phyloP scores from a whole-genome alignment of 92 coral and sea anemone species.

The Zoanthus solanderi region DNA sequence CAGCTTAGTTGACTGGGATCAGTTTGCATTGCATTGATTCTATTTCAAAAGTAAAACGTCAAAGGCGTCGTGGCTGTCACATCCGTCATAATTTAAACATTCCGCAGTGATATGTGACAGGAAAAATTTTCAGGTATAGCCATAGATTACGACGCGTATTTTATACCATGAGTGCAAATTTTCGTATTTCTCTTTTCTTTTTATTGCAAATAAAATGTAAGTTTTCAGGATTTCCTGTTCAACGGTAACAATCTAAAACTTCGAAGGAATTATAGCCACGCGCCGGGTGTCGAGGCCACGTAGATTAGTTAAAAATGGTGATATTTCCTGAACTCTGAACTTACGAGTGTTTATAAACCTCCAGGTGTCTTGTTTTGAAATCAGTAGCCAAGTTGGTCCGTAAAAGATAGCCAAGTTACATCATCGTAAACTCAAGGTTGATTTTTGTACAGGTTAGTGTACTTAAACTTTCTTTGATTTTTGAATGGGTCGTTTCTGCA shows the following conservation, averaged over 20 bases:
- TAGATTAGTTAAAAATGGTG: background rate
- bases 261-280: constrained; percentile 18
- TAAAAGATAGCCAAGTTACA: background rate
- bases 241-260: background rate
- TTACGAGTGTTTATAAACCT: constrained; percentile 11
- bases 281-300: background rate
- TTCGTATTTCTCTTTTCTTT: background rate
- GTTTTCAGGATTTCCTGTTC: constrained; percentile 21
- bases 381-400: background rate
- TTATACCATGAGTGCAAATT: background rate
- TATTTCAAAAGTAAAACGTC: background rate
- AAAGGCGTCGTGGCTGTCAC: background rate
- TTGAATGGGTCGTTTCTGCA: background rate
- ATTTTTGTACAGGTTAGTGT: background rate
- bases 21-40: background rate
- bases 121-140: background rate
- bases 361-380: background rate
- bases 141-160: background rate
- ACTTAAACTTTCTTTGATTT: background rate
- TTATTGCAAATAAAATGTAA: background rate
- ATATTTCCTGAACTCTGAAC: constrained; percentile 16
- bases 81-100: background rate
- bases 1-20: background rate
- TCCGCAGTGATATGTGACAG: background rate
- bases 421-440: background rate